Base-by-base conservation (phyloP, 2,888 invertebrate species). In the Sipha maydis region DNA sequence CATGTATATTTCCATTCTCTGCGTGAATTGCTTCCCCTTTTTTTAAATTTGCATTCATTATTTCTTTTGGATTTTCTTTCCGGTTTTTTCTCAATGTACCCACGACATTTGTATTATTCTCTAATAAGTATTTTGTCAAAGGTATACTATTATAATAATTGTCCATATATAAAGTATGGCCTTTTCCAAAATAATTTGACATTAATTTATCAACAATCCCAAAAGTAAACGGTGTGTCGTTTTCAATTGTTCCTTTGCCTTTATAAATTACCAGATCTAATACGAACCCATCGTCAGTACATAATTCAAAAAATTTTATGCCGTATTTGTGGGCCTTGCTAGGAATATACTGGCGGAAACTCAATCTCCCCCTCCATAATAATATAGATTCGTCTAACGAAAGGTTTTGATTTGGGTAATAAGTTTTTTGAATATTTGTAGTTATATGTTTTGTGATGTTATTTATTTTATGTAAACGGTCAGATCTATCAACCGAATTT, bases 351-450 rank as follows among this genome's bases (percentile, higher is more conserved):
- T n/a, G n/a, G n/a, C n/a, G n/a, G 61, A 61, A 61, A 61, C 61
- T 75, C 38, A 75, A 38, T 75, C 41, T 75, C 14, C 41, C 41
- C 75, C 75, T 75, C 25, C 38, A 75, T 38, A 75, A 75, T 38
- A 41, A 75, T 38, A 73, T 38, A 41, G 41, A 75, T 75, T 75
- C 41, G 21, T 75, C 41, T n/a, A 61, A 19, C 19, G 61, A 61
- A 61, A 61, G 61, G 61, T 61, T 61, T 61, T 61, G 61, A 61
- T 61, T 61, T 61, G 61, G 61, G 61, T 61, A 61, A 21, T 61
- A 61, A 61, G 9, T 61, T 61, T 61, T 61, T 61, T 61, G 61
- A 61, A 61, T 61, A 61, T 61, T 61, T 19, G 14, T 61, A 17
- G 19, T 21, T 19, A n/a, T n/a, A n/a, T n/a, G n/a, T n/a, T n/a